Base-by-base conservation (phyloP, 2,113 vertebrate species). In the Corvus cornix region DNA sequence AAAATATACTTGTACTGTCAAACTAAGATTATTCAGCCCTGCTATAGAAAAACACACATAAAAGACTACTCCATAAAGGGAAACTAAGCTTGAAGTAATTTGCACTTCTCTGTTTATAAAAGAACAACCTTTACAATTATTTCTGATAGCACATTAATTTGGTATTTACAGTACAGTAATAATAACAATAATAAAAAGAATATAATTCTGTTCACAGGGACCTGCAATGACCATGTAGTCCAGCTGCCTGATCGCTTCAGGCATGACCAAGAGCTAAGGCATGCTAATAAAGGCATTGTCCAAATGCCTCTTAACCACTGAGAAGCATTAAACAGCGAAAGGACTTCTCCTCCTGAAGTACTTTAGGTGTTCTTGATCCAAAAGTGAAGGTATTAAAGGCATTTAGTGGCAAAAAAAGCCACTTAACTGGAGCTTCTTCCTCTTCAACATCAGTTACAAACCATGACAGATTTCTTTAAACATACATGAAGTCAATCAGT, bases 1-100 rank as follows among this genome's bases (percentile, higher is more conserved):
- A 80, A 90, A 95, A 89, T 84, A 86, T 37, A 44, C n/a, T 76
- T 33, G 41, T 30, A 63, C 73, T 91, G 46, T 87, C 64, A 94
- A 86, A 64, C 30, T 43, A 67, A 81, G n/a, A 74, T 84, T 90
- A 91, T 43, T 75, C 37, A 62, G 68, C 44, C 64, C 35, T 73
- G 43, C 72, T 70, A 30, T 23, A 44, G n/a, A 67, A 79, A 89
- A 82, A 66, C 12, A 55, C 44, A 86, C 11, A 33, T 70, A 1
- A 5, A 79, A 84, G 27, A 7, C 31, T 64, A 59, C 17, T 63
- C 15, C 17, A 87, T n/a, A 51, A 73, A 79, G 6, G 16, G 46
- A 87, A 86, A 82, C 30, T 87, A 89, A 16, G 9, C 18, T 72
- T 16, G 9, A 64, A 83, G 30, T 18, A 75, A 41, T 67, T 49